Percentiles rank a stretch among this genome's conserved stretches.
These are phyloP conservation scores for Apostichopus californicus DNA, from an alignment of 35 echinoderm and acorn worm species.

Conservation along the genomic window DNA sequence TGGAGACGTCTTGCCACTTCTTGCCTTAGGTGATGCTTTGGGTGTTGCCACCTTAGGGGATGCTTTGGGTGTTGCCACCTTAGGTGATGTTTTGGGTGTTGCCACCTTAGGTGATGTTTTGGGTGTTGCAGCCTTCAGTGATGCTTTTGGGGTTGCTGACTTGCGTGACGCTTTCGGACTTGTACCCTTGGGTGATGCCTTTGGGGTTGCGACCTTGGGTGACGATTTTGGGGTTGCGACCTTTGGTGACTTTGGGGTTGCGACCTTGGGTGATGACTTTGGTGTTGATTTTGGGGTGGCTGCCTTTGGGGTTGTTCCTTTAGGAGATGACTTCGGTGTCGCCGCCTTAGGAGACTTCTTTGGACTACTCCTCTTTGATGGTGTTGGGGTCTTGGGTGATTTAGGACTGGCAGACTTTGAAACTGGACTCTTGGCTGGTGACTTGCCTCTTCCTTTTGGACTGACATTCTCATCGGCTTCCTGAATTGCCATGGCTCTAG, in stretches of 20 bases:
- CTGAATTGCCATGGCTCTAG: slow-evolving; percentile 48
- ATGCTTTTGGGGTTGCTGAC: background rate
- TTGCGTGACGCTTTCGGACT: background rate
- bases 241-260: background rate
- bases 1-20: background rate
- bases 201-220: background rate
- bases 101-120: slow-evolving; percentile 19
- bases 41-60: slow-evolving; percentile 12
- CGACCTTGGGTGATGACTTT: background rate
- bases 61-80: background rate
- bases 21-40: background rate
- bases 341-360: slow-evolving; percentile 60
- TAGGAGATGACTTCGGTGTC: slow-evolving; percentile 4
- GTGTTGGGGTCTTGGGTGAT: slow-evolving; percentile 48
- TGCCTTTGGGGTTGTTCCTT: background rate
- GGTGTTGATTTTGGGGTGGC: background rate
- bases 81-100: background rate
- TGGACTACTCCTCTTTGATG: slow-evolving; percentile 20
- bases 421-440: slow-evolving; percentile 14
- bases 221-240: background rate
- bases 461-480: slow-evolving; percentile 37
- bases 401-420: slow-evolving; percentile 23
- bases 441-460: slow-evolving; percentile 47
- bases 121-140: background rate
- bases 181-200: slow-evolving; percentile 17